Conservation (phyloP, 1,140 invertebrate species). For the Sycophila sp. region DNA sequence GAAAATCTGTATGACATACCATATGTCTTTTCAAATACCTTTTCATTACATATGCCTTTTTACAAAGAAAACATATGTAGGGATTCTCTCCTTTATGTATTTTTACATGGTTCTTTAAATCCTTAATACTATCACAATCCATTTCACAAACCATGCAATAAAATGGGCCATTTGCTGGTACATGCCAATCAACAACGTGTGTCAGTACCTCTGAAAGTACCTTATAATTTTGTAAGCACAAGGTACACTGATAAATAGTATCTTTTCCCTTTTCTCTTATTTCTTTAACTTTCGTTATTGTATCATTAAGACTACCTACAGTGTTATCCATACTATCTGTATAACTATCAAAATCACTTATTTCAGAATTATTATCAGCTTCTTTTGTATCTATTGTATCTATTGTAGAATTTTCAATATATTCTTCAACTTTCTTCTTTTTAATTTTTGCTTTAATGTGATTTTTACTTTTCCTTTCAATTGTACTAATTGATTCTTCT, state of each 20-base stretch:
- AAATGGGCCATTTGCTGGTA: slow-evolving; percentile 57
- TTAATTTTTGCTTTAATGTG: no score
- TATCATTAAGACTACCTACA: slow-evolving; percentile 59
- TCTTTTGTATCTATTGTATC: neutral
- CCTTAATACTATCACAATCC: slow-evolving; percentile 54
- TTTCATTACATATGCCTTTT: slow-evolving; percentile 67
- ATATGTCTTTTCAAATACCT: slow-evolving; percentile 71
- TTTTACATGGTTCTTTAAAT: slow-evolving; percentile 58
- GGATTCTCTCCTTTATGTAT: slow-evolving; percentile 70
- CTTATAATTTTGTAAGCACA: slow-evolving; percentile 57
- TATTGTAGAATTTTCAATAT: neutral
- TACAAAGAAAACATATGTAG: slow-evolving; percentile 70
- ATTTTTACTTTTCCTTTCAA: no score
- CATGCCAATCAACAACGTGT: slow-evolving; percentile 60
- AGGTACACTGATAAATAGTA: slow-evolving; percentile 59
- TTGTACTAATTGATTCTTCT: no score
- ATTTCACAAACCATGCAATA: slow-evolving; percentile 64
- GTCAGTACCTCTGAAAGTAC: slow-evolving; percentile 49
- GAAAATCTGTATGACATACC: slow-evolving; percentile 69
- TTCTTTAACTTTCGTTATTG: slow-evolving; percentile 60
- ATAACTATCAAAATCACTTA: slow-evolving; percentile 39
- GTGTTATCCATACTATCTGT: slow-evolving; percentile 50
- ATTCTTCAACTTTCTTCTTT: no score
- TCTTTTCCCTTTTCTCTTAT: slow-evolving; percentile 47
- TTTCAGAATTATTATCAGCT: neutral